phyloP scores from a whole-genome alignment of 2,888 invertebrate genomes.

The Yponomeuta evonymella region DNA sequence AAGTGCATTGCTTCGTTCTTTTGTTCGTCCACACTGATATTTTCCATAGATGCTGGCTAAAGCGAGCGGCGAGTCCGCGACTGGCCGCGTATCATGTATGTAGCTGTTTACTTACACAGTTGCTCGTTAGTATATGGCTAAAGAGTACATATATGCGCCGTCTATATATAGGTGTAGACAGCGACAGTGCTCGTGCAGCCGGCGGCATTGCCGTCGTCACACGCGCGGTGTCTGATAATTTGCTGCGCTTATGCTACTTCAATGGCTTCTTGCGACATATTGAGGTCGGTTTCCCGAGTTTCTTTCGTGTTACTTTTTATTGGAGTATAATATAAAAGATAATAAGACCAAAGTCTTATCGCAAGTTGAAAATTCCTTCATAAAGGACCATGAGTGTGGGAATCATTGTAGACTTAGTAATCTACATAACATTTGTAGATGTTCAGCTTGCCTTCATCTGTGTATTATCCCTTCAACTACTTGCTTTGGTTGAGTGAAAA shows the following conservation, averaged over 20 bases:
- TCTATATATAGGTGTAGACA: slow-evolving; percentile 48
- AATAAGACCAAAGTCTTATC: background rate
- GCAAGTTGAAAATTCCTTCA: background rate
- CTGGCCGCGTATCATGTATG: slow-evolving; percentile 24
- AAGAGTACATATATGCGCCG: background rate
- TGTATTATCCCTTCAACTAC: background rate
- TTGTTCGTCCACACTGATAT: slow-evolving; percentile 53
- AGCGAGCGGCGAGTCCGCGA: slow-evolving; percentile 7
- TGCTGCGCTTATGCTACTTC: slow-evolving; percentile 74
- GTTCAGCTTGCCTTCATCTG: background rate
- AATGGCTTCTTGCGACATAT: slow-evolving; percentile 70
- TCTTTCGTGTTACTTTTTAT: slow-evolving; percentile 22
- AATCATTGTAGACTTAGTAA: background rate
- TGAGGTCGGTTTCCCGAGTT: slow-evolving; percentile 58
- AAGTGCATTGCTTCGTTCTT: slow-evolving; percentile 32
- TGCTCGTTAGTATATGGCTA: slow-evolving; percentile 1
- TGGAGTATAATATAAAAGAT: background rate
- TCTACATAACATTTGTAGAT: background rate
- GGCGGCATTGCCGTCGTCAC: slow-evolving; percentile 51
- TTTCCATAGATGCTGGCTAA: slow-evolving; percentile 44
- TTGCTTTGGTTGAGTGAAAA: background rate
- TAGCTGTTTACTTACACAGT: slow-evolving; percentile 38
- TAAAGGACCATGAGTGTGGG: background rate
- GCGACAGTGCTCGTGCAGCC: slow-evolving; percentile 39
- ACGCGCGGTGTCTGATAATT: slow-evolving; percentile 66